These are phyloP conservation scores for Ciona savignyi DNA, from an alignment of 23 tunicate genomes.

Conservation along the genomic window DNA sequence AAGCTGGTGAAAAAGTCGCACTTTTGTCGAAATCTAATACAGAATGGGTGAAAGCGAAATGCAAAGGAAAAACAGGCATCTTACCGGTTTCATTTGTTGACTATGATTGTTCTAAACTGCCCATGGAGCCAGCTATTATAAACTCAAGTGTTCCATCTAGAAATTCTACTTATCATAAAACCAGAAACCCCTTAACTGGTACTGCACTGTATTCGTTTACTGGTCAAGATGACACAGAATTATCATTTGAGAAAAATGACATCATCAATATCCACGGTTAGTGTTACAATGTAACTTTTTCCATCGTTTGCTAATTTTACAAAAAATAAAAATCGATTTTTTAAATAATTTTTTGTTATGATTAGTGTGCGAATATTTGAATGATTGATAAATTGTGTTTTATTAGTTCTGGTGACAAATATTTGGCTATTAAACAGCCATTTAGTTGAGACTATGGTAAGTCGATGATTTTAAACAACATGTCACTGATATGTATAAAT, in stretches of 20 bases:
- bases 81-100: constrained; percentile 29
- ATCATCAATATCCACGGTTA: constrained; percentile 42
- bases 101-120: constrained; percentile 3
- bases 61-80: constrained; percentile 30
- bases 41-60: constrained; percentile 51
- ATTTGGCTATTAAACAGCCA: too few species aligned
- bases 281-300: neutral
- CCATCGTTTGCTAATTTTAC: too few species aligned
- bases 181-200: neutral
- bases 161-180: neutral
- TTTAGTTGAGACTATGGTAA: too few species aligned
- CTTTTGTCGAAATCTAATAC: constrained; percentile 16
- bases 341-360: too few species aligned
- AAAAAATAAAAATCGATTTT: too few species aligned
- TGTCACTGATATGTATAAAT: too few species aligned
- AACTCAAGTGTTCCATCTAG: neutral
- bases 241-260: constrained; percentile 31
- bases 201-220: constrained; percentile 30
- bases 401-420: too few species aligned
- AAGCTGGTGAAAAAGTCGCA: constrained; percentile 39
- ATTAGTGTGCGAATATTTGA: too few species aligned
- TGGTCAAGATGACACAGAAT: constrained; percentile 43
- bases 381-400: too few species aligned
- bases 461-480: too few species aligned
- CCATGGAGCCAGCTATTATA: neutral